These are phyloP conservation scores for Phortica magna DNA, from an alignment of 2,888 invertebrate species.

Conservation along the genomic window DNA sequence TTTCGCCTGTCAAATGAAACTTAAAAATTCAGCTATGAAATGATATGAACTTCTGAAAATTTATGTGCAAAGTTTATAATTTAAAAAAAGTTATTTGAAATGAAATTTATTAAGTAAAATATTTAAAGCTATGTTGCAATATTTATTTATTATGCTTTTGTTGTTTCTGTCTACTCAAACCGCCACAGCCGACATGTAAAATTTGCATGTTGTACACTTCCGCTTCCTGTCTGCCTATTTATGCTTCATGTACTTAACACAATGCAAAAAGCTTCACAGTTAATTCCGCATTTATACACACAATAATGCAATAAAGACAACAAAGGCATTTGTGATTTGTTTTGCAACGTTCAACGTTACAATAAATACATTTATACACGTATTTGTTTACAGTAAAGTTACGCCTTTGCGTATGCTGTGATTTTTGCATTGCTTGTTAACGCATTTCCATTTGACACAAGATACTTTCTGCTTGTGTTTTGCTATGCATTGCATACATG, in stretches of 20 bases:
- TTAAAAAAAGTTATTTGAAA: no score
- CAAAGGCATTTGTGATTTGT: no score
- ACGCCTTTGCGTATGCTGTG: conserved; percentile 58
- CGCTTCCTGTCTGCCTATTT: background rate
- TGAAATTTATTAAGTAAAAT: no score
- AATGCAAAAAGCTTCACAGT: background rate
- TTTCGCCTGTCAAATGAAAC: background rate
- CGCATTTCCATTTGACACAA: background rate
- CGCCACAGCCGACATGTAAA: background rate
- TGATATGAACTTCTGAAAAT: no score
- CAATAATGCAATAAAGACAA: background rate
- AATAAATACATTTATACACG: conserved; percentile 53
- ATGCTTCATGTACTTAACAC: background rate
- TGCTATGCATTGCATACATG: no score
- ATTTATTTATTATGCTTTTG: no score
- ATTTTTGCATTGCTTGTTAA: conserved; percentile 50
- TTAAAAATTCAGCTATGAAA: background rate
- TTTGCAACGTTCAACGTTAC: no score
- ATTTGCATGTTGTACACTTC: background rate
- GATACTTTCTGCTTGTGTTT: no score
- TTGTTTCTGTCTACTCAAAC: no score
- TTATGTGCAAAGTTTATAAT: no score
- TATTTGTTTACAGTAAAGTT: conserved; percentile 56
- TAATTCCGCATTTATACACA: background rate
- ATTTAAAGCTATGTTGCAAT: no score